Evolutionary conservation across 2,113 vertebrate species (phyloP), one percentile per base, ranked within the genome.

Genomic region (Zapornia atra): DNA sequence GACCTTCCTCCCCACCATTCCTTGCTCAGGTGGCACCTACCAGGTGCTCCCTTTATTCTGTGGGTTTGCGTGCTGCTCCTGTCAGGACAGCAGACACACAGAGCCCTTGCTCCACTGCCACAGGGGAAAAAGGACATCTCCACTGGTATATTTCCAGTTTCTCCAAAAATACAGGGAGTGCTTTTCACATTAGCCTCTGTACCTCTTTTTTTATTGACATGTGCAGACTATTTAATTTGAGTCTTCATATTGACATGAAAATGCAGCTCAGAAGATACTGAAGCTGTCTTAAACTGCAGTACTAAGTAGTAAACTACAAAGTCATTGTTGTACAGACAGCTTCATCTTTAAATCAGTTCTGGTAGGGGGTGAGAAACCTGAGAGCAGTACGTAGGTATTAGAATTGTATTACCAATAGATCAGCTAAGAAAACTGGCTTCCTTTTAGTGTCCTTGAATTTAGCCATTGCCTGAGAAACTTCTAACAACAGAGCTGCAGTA

Each of bases 391-490:
- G 20, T 77, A 70, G 88, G 86, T 93, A 87, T 93, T 78, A 61
- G 12, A 29, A 90, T 48, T 95, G 56, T 66, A 83, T 93, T 93
- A 86, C 75, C 66, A 95, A 94, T 86, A 97, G 93, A 94, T 94
- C 75, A 96, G n/a, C 70, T 76, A 95, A 81, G 90, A 94, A 8
- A 76, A 93, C 76, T 91, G 78, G 50, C 75, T 96, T 94, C 91
- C 90, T 93, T 91, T 96, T 90, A 86, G 65, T 92, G 94, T 92
- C 84, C 72, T 64, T 91, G 80, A 82, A 75, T 95, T 96, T 70
- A 95, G 70, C 53, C 60, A 86, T 91, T 94, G 69, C 91, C 87
- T 48, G 65, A 97, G 92, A 96, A 95, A 18, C 95, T 80, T 88
- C 54, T 87, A 96, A 95, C 68, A 95, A 83, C 76, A 94, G 83